Evolutionary conservation across 1,140 invertebrate species (phyloP).

Genomic region (Drosophila kurseongensis): DNA sequence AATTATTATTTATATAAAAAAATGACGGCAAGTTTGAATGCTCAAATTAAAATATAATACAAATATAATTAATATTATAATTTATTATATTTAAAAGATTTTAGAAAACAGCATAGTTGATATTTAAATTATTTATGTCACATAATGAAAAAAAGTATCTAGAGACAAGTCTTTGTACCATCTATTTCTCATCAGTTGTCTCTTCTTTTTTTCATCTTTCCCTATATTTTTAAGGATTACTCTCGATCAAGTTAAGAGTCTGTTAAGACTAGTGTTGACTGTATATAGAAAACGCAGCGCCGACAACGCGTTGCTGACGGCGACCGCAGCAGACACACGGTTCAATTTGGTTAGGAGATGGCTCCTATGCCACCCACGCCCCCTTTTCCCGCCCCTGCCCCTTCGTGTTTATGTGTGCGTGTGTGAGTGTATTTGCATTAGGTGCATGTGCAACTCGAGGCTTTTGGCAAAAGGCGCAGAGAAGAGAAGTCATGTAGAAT

Average conservation of each 20-base stretch:
- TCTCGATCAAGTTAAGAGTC: neutral
- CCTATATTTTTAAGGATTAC: neutral
- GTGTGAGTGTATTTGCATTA: slow-evolving; percentile 61
- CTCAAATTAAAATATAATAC: too few species aligned
- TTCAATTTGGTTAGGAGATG: slow-evolving; percentile 68
- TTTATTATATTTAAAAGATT: too few species aligned
- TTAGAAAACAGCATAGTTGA: too few species aligned
- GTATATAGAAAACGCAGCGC: slow-evolving; percentile 66
- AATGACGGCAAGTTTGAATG: too few species aligned
- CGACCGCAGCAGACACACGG: slow-evolving; percentile 79
- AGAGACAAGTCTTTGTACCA: too few species aligned
- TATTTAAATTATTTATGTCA: too few species aligned
- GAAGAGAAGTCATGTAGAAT: slow-evolving; percentile 43
- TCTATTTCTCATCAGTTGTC: too few species aligned
- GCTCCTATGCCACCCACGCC: slow-evolving; percentile 17
- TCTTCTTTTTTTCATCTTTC: neutral
- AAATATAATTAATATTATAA: too few species aligned
- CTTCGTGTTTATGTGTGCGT: slow-evolving; percentile 18
- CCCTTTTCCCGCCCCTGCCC: slow-evolving; percentile 1
- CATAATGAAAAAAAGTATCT: too few species aligned
- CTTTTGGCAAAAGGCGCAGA: slow-evolving; percentile 61
- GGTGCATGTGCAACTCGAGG: slow-evolving; percentile 79
- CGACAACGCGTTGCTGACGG: slow-evolving; percentile 75
- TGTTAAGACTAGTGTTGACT: neutral
- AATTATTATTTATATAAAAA: too few species aligned